A percentile compares a stretch with the other conserved stretches of the same genome.
phyloP scores from a whole-genome alignment of 2,888 invertebrate species.

The Panopea generosa region DNA sequence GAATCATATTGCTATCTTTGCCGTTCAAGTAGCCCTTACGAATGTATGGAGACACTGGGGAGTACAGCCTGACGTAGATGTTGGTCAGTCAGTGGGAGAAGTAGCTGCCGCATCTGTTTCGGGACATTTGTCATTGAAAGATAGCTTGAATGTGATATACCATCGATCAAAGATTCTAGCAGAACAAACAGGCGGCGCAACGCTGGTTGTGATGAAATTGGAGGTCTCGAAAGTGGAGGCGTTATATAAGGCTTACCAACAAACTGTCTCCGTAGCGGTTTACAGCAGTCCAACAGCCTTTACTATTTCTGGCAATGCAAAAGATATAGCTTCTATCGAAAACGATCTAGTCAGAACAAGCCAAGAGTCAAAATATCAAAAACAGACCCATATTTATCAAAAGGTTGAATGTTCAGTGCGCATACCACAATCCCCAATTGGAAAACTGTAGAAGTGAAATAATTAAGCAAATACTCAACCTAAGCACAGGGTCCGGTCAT shows the following conservation, averaged over 20 bases:
- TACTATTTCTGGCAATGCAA: slow-evolving; percentile 20
- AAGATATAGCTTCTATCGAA: neutral
- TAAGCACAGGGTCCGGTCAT: neutral
- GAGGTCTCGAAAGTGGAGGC: slow-evolving; percentile 36
- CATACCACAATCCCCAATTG: slow-evolving; percentile 23
- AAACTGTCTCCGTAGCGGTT: slow-evolving; percentile 45
- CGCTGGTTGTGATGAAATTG: slow-evolving; percentile 59
- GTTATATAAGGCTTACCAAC: slow-evolving; percentile 15
- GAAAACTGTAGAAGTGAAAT: neutral
- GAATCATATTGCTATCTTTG: slow-evolving; percentile 58
- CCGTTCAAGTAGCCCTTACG: slow-evolving; percentile 58
- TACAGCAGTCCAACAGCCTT: slow-evolving; percentile 26
- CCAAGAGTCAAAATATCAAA: neutral
- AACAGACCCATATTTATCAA: slow-evolving; percentile 2
- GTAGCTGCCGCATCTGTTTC: slow-evolving; percentile 65
- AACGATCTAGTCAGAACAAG: neutral
- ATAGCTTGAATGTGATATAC: slow-evolving; percentile 62
- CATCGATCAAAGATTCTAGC: slow-evolving; percentile 55
- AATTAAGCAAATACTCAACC: neutral
- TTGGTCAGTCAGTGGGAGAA: slow-evolving; percentile 72
- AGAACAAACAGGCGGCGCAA: slow-evolving; percentile 47
- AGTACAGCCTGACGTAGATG: slow-evolving; percentile 50
- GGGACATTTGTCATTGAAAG: slow-evolving; percentile 51
- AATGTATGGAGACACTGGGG: slow-evolving; percentile 59
- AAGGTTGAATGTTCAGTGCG: slow-evolving; percentile 17